A percentile compares a stretch with the other conserved stretches of the same genome.
Conservation (phyloP, 2,888 invertebrate genomes). For the Chorisops tibialis region DNA sequence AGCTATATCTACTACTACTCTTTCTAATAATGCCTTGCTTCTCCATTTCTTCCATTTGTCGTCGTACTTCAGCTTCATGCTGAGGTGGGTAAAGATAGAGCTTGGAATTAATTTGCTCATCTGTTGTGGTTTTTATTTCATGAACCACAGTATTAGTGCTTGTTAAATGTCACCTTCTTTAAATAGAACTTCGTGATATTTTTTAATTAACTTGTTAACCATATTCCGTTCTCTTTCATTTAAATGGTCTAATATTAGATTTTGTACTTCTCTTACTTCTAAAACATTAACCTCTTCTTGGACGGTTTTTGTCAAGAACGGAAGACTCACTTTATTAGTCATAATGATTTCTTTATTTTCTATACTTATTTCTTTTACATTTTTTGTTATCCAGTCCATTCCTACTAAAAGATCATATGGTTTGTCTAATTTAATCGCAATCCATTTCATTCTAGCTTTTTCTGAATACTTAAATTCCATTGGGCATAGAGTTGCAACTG, state of each 20-base stretch:
- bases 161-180: conserved; percentile 30
- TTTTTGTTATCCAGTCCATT: neutral
- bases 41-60: conserved; percentile 24
- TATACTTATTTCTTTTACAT: neutral
- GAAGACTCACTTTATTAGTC: neutral
- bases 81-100: conserved; percentile 16
- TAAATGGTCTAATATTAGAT: conserved; percentile 1
- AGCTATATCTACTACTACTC: no score
- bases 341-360: neutral
- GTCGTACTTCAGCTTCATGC: conserved; percentile 24
- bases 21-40: no score
- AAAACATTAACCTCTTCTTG: conserved; percentile 24
- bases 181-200: conserved; percentile 28
- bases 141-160: conserved; percentile 16
- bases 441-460: no score
- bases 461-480: no score
- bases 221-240: conserved; percentile 25
- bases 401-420: neutral
- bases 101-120: no score
- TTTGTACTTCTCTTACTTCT: conserved; percentile 18
- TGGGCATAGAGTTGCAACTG: no score
- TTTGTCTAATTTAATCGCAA: neutral
- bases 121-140: conserved; percentile 25
- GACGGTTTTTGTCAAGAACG: conserved; percentile 26
- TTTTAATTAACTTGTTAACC: conserved; percentile 26